These are phyloP conservation scores for Euphonia xanthogaster DNA, from an alignment of 2,797 vertebrate species.

Conservation along the genomic window DNA sequence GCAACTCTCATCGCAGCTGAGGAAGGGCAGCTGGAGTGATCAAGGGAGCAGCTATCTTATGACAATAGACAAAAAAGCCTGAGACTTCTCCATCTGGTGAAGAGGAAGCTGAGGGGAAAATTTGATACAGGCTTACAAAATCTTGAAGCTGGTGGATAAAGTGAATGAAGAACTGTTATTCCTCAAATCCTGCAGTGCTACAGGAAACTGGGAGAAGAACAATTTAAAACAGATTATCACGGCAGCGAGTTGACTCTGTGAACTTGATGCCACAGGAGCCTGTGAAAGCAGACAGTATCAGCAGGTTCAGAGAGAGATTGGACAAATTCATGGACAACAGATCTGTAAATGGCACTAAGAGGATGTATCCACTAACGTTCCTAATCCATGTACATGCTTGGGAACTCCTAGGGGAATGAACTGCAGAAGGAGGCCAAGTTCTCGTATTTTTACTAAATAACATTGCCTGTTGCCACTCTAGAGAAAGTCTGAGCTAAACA, in stretches of 20 bases:
- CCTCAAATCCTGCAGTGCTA: constrained; percentile 6
- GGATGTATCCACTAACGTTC: neutral
- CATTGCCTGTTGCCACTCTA: neutral
- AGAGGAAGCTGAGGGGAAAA: neutral
- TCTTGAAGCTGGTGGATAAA: constrained; percentile 24
- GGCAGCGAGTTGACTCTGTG: neutral
- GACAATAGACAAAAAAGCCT: constrained; percentile 11
- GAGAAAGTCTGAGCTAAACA: neutral
- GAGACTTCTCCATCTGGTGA: neutral
- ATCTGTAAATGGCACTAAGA: neutral
- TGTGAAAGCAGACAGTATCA: constrained; percentile 4
- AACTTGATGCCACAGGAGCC: constrained; percentile 10
- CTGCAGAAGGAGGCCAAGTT: neutral
- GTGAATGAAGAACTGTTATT: constrained; percentile 7
- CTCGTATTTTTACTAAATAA: neutral
- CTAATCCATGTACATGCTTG: neutral
- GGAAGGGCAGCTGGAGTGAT: neutral
- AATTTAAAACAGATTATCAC: constrained; percentile 43
- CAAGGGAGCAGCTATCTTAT: neutral
- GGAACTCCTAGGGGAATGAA: neutral
- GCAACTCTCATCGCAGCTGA: neutral
- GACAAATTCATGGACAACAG: constrained; percentile 1
- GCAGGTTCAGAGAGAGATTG: constrained; percentile 5
- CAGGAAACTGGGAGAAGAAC: constrained; percentile 17
- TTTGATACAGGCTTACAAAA: constrained; percentile 12